A percentile compares a stretch with the other conserved stretches of the same genome.
phyloP scores from a whole-genome alignment of 2,113 vertebrate genomes.

The Phalacrocorax carbo region DNA sequence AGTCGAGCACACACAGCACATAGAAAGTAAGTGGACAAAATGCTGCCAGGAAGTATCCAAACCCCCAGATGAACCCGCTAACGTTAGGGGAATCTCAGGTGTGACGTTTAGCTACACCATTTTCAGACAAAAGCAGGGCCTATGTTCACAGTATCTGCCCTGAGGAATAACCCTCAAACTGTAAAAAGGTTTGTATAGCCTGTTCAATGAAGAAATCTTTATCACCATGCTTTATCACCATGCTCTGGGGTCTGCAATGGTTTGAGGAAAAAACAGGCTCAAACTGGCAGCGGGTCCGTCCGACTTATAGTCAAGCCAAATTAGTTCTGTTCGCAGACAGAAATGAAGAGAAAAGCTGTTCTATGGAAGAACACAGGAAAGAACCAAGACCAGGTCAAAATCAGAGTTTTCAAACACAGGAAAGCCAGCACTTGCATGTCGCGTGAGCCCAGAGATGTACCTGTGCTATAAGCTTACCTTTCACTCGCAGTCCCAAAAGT shows the following conservation, averaged over 20 bases:
- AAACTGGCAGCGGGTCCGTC: background rate
- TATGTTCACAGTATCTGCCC: background rate
- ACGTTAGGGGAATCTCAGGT: background rate
- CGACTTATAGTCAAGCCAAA: background rate
- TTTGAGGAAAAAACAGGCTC: background rate
- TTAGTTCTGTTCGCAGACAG: background rate
- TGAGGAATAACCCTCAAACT: background rate
- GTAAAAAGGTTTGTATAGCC: background rate
- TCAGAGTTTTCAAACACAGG: background rate
- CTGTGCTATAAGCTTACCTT: constrained; percentile 29
- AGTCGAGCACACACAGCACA: background rate
- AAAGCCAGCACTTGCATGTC: background rate
- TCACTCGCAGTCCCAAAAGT: background rate
- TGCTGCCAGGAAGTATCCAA: background rate
- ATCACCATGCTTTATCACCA: background rate
- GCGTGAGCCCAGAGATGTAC: background rate
- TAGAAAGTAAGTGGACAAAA: background rate
- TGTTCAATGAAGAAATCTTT: background rate
- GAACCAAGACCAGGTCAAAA: background rate
- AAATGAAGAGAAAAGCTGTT: background rate
- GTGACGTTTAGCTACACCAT: background rate
- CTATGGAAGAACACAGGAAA: background rate
- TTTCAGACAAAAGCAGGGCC: background rate
- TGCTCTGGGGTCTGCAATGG: background rate
- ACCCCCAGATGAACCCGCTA: background rate